Conservation (phyloP, 2,113 vertebrate species). For the Ursus arctos region DNA sequence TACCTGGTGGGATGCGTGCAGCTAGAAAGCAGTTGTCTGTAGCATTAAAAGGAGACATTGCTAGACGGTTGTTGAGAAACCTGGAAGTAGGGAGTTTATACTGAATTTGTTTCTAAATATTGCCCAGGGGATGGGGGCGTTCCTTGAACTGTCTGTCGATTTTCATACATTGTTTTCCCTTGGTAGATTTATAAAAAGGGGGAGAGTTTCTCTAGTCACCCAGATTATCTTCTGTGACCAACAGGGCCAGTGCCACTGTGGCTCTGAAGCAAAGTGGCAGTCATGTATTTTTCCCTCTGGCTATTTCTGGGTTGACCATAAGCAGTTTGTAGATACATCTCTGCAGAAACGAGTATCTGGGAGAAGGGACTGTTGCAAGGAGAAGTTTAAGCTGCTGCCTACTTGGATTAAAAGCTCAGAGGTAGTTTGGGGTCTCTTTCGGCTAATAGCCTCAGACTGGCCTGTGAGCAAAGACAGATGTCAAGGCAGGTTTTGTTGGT, state of each 20-base stretch:
- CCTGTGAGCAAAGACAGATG: neutral
- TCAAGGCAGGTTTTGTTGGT: neutral
- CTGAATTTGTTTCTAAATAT: slow-evolving; percentile 23
- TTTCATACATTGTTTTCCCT: neutral
- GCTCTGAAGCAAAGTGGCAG: neutral
- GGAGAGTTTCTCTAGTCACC: neutral
- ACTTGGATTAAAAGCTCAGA: slow-evolving; percentile 58
- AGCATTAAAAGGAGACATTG: neutral
- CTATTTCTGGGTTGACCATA: slow-evolving; percentile 57
- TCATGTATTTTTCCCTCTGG: neutral
- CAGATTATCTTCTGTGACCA: slow-evolving; percentile 34
- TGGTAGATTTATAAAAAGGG: neutral
- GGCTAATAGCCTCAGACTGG: neutral
- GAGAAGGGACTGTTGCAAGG: slow-evolving; percentile 39
- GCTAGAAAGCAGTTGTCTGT: neutral
- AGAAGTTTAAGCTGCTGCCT: neutral
- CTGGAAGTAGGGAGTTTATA: neutral
- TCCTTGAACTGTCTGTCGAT: neutral
- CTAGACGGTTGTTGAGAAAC: slow-evolving; percentile 17
- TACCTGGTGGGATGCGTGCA: neutral
- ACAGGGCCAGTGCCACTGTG: neutral
- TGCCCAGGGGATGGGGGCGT: neutral
- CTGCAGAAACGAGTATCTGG: slow-evolving; percentile 48
- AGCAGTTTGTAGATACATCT: slow-evolving; percentile 63
- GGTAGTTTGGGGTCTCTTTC: neutral